A percentile compares a stretch with the other conserved stretches of the same genome.
Evolutionary conservation across 2,113 vertebrate species (phyloP).

Genomic region (Anhinga anhinga): DNA sequence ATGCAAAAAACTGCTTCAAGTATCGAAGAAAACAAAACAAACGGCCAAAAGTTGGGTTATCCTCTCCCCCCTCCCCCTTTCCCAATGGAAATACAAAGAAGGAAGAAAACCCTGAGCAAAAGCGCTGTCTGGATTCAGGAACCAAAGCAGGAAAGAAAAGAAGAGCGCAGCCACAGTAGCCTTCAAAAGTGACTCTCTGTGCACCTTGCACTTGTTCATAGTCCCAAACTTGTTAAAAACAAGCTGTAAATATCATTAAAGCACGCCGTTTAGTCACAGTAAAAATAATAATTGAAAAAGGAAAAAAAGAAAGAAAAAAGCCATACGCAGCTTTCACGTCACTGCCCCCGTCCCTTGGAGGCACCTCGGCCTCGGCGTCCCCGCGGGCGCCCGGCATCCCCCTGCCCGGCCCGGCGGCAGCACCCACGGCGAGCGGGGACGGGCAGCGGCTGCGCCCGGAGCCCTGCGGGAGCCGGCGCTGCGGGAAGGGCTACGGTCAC

Average conservation of each 20-base stretch:
- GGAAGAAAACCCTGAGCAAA: slow-evolving; percentile 64
- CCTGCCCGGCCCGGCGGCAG: not conserved
- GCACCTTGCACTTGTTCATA: not conserved
- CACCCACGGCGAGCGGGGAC: accelerated
- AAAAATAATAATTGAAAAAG: not conserved
- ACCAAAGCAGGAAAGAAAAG: not conserved
- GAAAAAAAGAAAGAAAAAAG: not conserved
- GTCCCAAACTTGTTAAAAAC: not conserved
- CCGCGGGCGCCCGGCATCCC: accelerated
- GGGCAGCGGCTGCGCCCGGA: not conserved
- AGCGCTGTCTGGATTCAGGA: slow-evolving; percentile 10
- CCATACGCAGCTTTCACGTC: not conserved
- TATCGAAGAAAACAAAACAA: slow-evolving; percentile 37
- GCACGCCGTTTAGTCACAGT: slow-evolving; percentile 2
- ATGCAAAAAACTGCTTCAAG: slow-evolving; percentile 55
- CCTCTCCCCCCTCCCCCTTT: not conserved
- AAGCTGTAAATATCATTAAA: not conserved
- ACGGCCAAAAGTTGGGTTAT: slow-evolving; percentile 26
- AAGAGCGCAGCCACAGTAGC: not conserved
- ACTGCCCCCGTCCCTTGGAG: not conserved
- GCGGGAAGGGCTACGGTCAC: accelerated
- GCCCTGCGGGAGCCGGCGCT: accelerated
- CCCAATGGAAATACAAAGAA: slow-evolving; percentile 30
- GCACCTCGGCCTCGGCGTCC: not conserved
- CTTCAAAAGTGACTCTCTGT: not conserved